Base-by-base conservation (phyloP, 2,113 vertebrate genomes). In the Rafetus swinhoei region DNA sequence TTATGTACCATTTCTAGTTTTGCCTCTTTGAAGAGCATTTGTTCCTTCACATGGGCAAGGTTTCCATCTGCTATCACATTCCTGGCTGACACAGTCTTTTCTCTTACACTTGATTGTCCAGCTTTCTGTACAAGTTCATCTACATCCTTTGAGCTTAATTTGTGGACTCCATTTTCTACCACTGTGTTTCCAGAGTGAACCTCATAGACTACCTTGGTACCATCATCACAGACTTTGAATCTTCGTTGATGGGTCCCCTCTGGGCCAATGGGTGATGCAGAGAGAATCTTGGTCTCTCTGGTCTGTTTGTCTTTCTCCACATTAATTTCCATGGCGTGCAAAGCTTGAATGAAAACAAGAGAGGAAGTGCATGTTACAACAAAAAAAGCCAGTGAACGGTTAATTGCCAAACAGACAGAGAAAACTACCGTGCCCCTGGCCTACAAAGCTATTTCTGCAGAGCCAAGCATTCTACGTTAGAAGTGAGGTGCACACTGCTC, bases 291-390 rank as follows among this genome's bases (percentile, higher is more conserved):
- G 97, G 99, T 99, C 98, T 99, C 99, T 83, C 99, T 99, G 57
- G 99, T 99, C 97, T 98, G 98, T 95, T 98, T 98, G 98, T 99
- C 99, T 97, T 99, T 99, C 98, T 99, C 98, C 96, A 99, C 99
- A 98, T 99, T 99, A 98, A 99, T 99, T 99, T 99, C 99, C 99
- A 99, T 99, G 98, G 99, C 99, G 98, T 99, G 99, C 98, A 99
- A 98, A 97, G 99, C 99, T 99, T 99, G 97, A 98, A 98, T 96
- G 98, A 97, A 98, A 98, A 98, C 97, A 98, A 98, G 98, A 98
- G 96, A 98, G 98, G 98, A 98, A 98, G 98, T 98, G 98, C 98
- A 97, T 98, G 98, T 98, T 98, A 98, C 98, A 98, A 98, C 98
- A 98, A 98, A 98, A 98, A 98, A 98, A 98, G 98, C 98, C 98